Base-by-base conservation (phyloP, 2,888 invertebrate genomes). In the Cheilosia variabilis region DNA sequence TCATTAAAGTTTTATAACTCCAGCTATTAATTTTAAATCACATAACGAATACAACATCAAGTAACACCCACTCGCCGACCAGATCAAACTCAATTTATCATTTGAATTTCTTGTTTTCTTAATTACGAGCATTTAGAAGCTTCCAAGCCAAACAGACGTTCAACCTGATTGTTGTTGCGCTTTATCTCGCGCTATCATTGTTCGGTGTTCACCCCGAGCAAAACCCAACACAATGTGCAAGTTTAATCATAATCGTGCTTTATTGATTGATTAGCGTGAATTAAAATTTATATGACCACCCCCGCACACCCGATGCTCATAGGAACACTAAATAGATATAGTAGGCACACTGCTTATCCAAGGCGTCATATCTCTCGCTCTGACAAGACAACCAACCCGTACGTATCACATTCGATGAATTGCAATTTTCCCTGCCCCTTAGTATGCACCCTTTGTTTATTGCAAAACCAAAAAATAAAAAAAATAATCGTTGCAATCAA, bases 401-500 rank as follows among this genome's bases (percentile, higher is more conserved):
- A 31, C 53, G 45, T 52, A 71, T 65, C 24, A 24, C 22, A 68
- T 52, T 68, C 60, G 60, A 60, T 84, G 75, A 84, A 79, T 75
- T 75, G 58, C 65, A 75, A 65, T 79, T 37, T 78, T 53, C 34
- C 24, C 52, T 43, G 17, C 45, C 72, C 60, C 62, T 50, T 52
- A 47, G 27, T 63, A 60, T 71, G 73, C 79, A 79, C 73, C 79
- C 71, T 84, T 80, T 76, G 75, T 65, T 57, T 71, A 65, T 31
- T 60, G 45, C 58, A 55, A 77, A 73, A 69, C 65, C 55, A 84
- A 69, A 52, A 52, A 45, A 17, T 19, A 47, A n/a, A 45, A 45
- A 84, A 76, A 75, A 84, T 84, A 80, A 84, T 84, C 84, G 71
- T 27, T 60, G 71, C 75, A 84, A 84, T 84, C 84, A 84, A 84